Evolutionary conservation across 1,140 invertebrate species (phyloP).

Genomic region (Drosophila rhopaloa): DNA sequence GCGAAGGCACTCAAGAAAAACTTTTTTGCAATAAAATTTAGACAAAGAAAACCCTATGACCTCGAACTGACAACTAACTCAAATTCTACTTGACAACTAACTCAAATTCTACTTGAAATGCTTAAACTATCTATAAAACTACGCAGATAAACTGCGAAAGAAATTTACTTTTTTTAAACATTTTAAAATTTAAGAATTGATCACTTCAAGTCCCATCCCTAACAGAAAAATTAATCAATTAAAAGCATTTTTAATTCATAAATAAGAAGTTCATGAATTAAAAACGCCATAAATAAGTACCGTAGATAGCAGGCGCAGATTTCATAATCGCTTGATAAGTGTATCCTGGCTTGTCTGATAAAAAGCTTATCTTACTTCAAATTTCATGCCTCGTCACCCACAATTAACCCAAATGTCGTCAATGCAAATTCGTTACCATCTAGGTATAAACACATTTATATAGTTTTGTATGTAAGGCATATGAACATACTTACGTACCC

Average conservation of each 20-base stretch:
- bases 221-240: slow-evolving; percentile 36
- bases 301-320: slow-evolving; percentile 21
- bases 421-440: slow-evolving; percentile 42
- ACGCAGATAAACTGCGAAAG: too few relatives aligned
- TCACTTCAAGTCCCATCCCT: slow-evolving; percentile 2
- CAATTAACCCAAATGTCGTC: slow-evolving; percentile 68
- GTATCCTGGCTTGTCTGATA: slow-evolving; percentile 18
- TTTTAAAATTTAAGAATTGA: neutral
- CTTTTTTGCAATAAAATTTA: neutral
- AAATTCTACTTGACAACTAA: too few relatives aligned
- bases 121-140: too few relatives aligned
- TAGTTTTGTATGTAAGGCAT: slow-evolving; percentile 3
- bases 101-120: too few relatives aligned
- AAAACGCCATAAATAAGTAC: slow-evolving; percentile 26
- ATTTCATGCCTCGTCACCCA: slow-evolving; percentile 47
- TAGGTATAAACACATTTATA: slow-evolving; percentile 14
- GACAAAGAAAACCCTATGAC: neutral
- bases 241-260: slow-evolving; percentile 41
- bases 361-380: slow-evolving; percentile 33
- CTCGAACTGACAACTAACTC: neutral
- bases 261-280: slow-evolving; percentile 23
- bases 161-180: too few relatives aligned
- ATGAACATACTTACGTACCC: neutral
- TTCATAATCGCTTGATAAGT: slow-evolving; percentile 32
- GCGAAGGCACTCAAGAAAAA: neutral